Conservation (phyloP, 92 coral and sea anemone species). For the Phenganax subtilis region DNA sequence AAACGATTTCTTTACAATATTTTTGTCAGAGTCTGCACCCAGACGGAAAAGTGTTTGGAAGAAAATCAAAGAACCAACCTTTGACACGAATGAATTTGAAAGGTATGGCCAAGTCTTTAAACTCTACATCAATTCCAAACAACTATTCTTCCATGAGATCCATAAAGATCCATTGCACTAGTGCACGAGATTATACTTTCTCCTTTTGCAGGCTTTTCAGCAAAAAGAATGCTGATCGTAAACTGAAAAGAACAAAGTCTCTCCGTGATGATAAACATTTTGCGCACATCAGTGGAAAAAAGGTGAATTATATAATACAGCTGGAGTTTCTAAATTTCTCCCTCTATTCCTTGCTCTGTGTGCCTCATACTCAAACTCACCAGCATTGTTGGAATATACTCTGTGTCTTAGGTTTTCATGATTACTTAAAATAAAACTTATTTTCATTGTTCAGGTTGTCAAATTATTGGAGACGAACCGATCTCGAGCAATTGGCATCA, state of each 20-base stretch:
- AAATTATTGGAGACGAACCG: constrained; percentile 80
- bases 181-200: background rate
- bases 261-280: constrained; percentile 83
- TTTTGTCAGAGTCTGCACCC: background rate
- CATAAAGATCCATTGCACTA: background rate
- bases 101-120: background rate
- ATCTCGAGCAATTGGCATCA: constrained; percentile 90
- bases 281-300: constrained; percentile 70
- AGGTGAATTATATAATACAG: constrained; percentile 45
- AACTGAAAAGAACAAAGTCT: constrained; percentile 62
- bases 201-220: constrained; percentile 66
- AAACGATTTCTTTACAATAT: background rate
- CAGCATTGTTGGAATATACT: too few relatives aligned
- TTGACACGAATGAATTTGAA: constrained; percentile 35
- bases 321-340: too few relatives aligned
- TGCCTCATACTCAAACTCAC: too few relatives aligned
- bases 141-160: too few relatives aligned
- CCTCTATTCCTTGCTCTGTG: too few relatives aligned
- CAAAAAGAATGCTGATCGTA: constrained; percentile 62
- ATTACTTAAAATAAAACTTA: too few relatives aligned
- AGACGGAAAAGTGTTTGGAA: constrained; percentile 27
- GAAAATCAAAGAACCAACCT: constrained; percentile 21
- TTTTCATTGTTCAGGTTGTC: constrained; percentile 53
- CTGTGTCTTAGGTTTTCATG: too few relatives aligned
- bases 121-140: too few relatives aligned